Conservation (phyloP, 2,888 invertebrate species). For the Acleris literana region DNA sequence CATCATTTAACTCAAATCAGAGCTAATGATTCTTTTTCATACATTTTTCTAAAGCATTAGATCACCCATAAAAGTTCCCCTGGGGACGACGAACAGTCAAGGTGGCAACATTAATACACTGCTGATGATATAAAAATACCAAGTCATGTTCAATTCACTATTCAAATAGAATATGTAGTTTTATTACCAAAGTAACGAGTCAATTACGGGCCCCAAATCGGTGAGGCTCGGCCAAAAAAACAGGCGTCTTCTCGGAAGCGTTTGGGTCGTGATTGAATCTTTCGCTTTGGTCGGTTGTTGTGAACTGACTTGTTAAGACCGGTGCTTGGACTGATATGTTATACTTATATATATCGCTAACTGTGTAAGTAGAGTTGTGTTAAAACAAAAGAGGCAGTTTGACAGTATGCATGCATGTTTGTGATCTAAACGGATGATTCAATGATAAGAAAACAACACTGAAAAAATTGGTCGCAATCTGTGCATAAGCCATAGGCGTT, state of each 20-base stretch:
- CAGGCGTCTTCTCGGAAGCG: slow-evolving; percentile 68
- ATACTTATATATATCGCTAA: not conserved
- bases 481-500: too few species aligned
- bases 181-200: slow-evolving; percentile 36
- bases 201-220: slow-evolving; percentile 58
- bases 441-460: too few species aligned
- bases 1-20: not conserved
- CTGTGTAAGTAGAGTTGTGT: too few species aligned
- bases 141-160: slow-evolving; percentile 13
- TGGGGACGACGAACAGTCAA: not conserved
- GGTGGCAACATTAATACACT: slow-evolving; percentile 18
- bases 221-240: slow-evolving; percentile 50
- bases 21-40: not conserved
- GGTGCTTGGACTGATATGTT: not conserved
- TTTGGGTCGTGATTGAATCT: slow-evolving; percentile 73
- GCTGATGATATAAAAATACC: not conserved
- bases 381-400: too few species aligned
- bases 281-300: slow-evolving; percentile 55
- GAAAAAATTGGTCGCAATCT: too few species aligned
- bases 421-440: too few species aligned
- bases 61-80: not conserved
- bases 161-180: slow-evolving; percentile 10
- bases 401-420: too few species aligned
- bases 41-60: not conserved
- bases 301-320: not conserved